Evolutionary conservation across 92 coral and sea anemone genomes (phyloP).

Genomic region (Blastomussa wellsi): DNA sequence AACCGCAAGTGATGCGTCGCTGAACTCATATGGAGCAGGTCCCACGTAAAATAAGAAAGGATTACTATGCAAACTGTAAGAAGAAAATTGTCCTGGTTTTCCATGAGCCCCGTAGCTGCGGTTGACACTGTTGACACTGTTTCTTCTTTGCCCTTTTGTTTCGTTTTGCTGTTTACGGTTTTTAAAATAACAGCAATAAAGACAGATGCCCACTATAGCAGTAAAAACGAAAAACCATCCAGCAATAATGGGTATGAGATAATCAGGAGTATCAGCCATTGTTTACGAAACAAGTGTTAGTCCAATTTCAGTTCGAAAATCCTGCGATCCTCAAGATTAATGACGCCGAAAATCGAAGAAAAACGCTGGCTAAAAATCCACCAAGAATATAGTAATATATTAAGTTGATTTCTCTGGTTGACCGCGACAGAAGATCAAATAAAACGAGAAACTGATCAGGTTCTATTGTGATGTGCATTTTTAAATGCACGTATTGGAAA

Average conservation of each 20-base stretch:
- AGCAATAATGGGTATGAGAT: slow-evolving; percentile 4
- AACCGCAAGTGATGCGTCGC: not conserved
- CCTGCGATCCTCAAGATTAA: not conserved
- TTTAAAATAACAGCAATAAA: slow-evolving; percentile 15
- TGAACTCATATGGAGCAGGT: not conserved
- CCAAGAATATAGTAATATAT: not conserved
- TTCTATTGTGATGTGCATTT: too few relatives aligned
- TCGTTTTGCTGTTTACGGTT: not conserved
- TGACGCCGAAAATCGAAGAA: not conserved
- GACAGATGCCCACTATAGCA: slow-evolving; percentile 14
- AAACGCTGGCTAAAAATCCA: not conserved
- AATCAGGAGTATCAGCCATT: slow-evolving; percentile 17
- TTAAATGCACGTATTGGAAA: too few relatives aligned
- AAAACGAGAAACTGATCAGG: not conserved
- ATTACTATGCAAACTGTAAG: not conserved
- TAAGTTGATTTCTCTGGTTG: not conserved
- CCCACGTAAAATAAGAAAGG: slow-evolving; percentile 15
- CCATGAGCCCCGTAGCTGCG: not conserved
- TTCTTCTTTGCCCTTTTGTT: not conserved
- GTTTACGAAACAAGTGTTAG: not conserved
- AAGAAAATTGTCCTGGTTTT: not conserved
- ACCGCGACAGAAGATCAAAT: not conserved
- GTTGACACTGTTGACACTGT: not conserved
- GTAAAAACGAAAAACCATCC: slow-evolving; percentile 14
- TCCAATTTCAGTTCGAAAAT: not conserved